phyloP scores from a whole-genome alignment of 2,888 invertebrate species.

The Tetrapedia diversipes region DNA sequence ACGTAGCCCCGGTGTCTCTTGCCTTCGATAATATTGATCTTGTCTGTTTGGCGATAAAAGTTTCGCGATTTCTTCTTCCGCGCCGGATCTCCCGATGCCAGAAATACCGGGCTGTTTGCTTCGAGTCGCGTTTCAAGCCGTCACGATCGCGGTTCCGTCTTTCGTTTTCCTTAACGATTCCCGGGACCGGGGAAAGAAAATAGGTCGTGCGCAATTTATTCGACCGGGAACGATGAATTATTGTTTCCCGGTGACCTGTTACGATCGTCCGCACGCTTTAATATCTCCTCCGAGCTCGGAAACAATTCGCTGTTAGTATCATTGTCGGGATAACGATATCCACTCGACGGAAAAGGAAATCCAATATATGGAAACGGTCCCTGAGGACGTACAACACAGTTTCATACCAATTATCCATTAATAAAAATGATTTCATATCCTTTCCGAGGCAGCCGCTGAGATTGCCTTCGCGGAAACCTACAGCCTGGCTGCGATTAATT shows the following conservation, averaged over 20 bases:
- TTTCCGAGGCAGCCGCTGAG: not conserved
- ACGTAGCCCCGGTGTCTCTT: constrained; percentile 15
- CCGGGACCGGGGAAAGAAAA: not conserved
- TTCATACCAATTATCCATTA: not conserved
- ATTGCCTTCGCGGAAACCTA: not conserved
- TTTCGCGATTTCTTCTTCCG: constrained; percentile 31
- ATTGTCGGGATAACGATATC: not conserved
- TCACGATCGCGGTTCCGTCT: not conserved
- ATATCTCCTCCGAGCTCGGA: not conserved
- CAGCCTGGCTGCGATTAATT: not conserved
- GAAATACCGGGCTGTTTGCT: constrained; percentile 18
- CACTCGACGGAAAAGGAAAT: not conserved
- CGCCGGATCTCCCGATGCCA: constrained; percentile 1
- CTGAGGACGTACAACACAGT: not conserved
- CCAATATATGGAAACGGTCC: not conserved
- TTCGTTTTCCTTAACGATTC: not conserved
- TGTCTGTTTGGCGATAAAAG: constrained; percentile 45
- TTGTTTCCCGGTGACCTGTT: not conserved
- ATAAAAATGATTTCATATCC: not conserved
- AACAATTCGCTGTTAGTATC: not conserved
- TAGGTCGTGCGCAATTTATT: not conserved
- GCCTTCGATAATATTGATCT: constrained; percentile 58
- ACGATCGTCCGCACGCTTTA: not conserved
- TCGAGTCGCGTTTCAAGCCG: not conserved
- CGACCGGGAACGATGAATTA: not conserved